Evolutionary conservation across 2,888 invertebrate species (phyloP), one percentile per base, ranked within the genome.

Genomic region (Podotricha telesiphe): DNA sequence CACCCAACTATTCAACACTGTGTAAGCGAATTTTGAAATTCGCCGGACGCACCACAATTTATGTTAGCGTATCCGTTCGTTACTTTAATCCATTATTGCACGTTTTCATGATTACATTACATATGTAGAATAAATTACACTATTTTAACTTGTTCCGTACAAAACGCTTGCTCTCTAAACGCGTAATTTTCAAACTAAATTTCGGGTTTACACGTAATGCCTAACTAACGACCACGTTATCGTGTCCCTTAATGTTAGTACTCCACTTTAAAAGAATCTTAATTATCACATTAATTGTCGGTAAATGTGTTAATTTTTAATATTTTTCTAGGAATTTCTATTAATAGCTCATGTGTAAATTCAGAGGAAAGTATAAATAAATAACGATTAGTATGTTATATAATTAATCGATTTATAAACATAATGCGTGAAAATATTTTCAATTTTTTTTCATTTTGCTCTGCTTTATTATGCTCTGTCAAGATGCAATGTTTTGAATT

Each of bases 221-320:
- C 79, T 86, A 88, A 87, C 89, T 90, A 89, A 91, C 80, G 83
- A 81, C 78, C 74, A 76, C 77, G 53, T 87, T 88, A 91, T 89
- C 88, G 71, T 77, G 71, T 82, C 76, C 83, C 85, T 82, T 86
- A 88, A 89, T 88, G 84, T 79, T 78, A 74, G 76, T 76, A 66
- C 68, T 75, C 75, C 72, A 76, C 79, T 79, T 78, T 71, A 73
- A 80, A 85, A 80, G 78, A 78, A 82, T 81, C 84, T 82, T 81
- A 85, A 81, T 73, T 74, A 71, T 71, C 63, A 15, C 53, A 61
- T 37, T 62, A 62, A 37, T 53, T 62, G 45, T 59, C 53, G 17
- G n/a, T 53, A 62, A 59, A 37, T 47, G 22, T 62, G 34, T 45
- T 11, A 17, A 67, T 19, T 48, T 62, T 20, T 15, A 48, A 20